Base-by-base conservation (phyloP, 2,888 invertebrate species). In the Agriopis aurantiaria region DNA sequence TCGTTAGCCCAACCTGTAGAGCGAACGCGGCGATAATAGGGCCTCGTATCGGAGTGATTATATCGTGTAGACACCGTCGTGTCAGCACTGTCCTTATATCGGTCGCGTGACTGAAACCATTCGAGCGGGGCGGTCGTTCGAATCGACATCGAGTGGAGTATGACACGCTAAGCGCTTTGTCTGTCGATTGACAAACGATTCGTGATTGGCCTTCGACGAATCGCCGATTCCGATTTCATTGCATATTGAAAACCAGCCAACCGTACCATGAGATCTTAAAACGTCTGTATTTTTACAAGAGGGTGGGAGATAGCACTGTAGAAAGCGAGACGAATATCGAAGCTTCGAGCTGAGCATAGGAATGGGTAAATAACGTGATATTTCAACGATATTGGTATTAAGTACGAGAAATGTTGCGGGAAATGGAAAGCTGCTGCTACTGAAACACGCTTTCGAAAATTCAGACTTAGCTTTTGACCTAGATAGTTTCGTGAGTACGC, bases 141-240 rank as follows among this genome's bases (percentile, higher is more conserved):
- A 85, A 88, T 87, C 87, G 82, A 85, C 81, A 83, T 90, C 83
- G 85, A 90, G 90, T 90, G 86, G 83, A 84, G 86, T 85, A 87
- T 84, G 83, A 89, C 91, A 91, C 88, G 90, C 88, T 83, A 89
- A 86, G 81, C 85, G 83, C 85, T 85, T 82, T 87, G 87, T 87
- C 80, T 83, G 78, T 72, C 79, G 83, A 87, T 85, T 86, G 88
- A 87, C 86, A 88, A 89, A 89, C 85, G 85, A 82, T 83, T 84
- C 78, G 81, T 82, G 86, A 87, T 88, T 88, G 86, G 82, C 86
- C 85, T 83, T 87, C 82, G 79, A 67, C 63, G 75, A 75, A 77
- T 80, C 74, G 75, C 75, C 73, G 69, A 80, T 81, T 83, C 82
- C 75, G 76, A 80, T 78, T 84, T 80, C 77, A 81, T 77, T 79